A percentile compares a stretch with the other conserved stretches of the same genome.
These are phyloP conservation scores for Ochotona princeps DNA, from an alignment of 2,113 vertebrate species.

Conservation along the genomic window DNA sequence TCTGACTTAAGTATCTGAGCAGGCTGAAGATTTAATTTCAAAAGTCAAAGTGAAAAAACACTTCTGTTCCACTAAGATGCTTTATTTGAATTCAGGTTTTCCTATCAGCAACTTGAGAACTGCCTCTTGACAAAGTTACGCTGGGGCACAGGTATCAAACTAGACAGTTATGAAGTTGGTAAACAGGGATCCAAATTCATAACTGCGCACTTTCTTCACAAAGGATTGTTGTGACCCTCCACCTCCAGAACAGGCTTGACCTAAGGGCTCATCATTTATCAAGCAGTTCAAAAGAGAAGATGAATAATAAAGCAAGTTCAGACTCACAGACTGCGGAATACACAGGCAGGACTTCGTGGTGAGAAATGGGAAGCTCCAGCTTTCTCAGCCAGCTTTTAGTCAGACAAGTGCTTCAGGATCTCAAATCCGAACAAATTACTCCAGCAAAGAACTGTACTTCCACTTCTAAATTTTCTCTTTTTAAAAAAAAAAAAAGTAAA, in stretches of 20 bases:
- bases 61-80: not conserved
- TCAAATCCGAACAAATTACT: not conserved
- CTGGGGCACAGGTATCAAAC: not conserved
- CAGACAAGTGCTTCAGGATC: not conserved
- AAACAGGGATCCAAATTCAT: not conserved
- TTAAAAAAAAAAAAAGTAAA: slow-evolving; percentile 25
- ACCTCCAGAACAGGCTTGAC: slow-evolving; percentile 31
- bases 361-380: not conserved
- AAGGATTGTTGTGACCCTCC: slow-evolving; percentile 37
- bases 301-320: slow-evolving; percentile 40
- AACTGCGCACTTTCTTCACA: slow-evolving; percentile 34
- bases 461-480: slow-evolving; percentile 17
- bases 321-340: slow-evolving; percentile 22
- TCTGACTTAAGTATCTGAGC: slow-evolving; percentile 29
- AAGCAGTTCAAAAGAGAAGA: slow-evolving; percentile 58
- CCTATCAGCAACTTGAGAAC: not conserved
- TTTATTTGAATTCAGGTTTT: not conserved
- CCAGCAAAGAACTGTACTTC: not conserved
- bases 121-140: not conserved
- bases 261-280: slow-evolving; percentile 29
- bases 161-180: not conserved
- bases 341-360: not conserved
- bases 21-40: not conserved
- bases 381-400: not conserved
- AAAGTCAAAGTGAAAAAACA: slow-evolving; percentile 17